Percentiles rank a stretch among this genome's conserved stretches.
These are phyloP conservation scores for Aphaenogaster rudis DNA, from an alignment of 1,140 invertebrate genomes.

Conservation along the genomic window DNA sequence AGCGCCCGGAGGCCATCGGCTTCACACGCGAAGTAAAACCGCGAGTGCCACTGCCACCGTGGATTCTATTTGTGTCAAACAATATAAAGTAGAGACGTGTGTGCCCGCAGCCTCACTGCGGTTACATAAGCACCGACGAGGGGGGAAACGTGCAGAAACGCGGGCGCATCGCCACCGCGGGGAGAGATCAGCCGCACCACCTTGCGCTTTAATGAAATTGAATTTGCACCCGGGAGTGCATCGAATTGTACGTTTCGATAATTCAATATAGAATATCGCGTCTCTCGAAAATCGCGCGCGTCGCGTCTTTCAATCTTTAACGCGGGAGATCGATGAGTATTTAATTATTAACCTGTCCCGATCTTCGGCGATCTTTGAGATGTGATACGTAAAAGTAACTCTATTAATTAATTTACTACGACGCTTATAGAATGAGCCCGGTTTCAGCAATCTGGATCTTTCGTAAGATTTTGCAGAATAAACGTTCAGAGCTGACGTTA, in stretches of 20 bases:
- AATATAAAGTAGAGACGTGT: constrained; percentile 63
- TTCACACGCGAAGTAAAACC: constrained; percentile 56
- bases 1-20: constrained; percentile 51
- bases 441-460: not conserved
- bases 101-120: constrained; percentile 19
- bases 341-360: not conserved
- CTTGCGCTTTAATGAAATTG: constrained; percentile 40
- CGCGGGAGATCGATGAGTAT: not conserved
- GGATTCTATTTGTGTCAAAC: constrained; percentile 69
- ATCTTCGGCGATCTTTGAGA: not conserved
- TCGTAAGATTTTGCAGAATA: not conserved
- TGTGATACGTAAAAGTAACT: not conserved
- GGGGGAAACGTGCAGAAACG: constrained; percentile 15
- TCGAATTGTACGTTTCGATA: constrained; percentile 3
- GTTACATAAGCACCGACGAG: constrained; percentile 54
- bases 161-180: not conserved
- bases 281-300: not conserved
- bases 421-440: not conserved
- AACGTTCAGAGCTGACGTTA: not conserved
- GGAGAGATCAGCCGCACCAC: constrained; percentile 10
- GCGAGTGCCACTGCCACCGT: constrained; percentile 19
- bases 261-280: not conserved
- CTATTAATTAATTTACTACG: not conserved
- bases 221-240: constrained; percentile 28
- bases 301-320: not conserved